Evolutionary conservation across 2,888 invertebrate species (phyloP).

Genomic region (Parnassius glacialis): DNA sequence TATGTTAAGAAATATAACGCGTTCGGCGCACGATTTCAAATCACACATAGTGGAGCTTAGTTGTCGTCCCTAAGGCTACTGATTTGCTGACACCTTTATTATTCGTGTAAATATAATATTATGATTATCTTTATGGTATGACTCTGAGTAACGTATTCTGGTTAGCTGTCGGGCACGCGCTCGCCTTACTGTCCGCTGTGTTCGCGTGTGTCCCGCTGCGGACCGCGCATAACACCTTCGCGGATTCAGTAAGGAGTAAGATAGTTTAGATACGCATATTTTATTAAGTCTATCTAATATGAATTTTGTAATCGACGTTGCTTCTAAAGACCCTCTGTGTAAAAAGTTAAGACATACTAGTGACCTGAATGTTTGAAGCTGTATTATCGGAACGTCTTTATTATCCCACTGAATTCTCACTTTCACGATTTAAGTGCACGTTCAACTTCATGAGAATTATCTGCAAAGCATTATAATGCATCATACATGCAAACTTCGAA

Average conservation of each 20-base stretch:
- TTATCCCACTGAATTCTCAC: constrained; percentile 78
- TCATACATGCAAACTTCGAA: constrained; percentile 60
- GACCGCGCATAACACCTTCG: constrained; percentile 26
- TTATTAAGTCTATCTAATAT: constrained; percentile 79
- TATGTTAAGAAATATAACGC: constrained; percentile 63
- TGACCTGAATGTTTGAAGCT: constrained; percentile 79
- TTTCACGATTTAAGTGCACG: constrained; percentile 75
- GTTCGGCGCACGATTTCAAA: constrained; percentile 74
- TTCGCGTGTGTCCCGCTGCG: constrained; percentile 30
- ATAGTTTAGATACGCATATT: constrained; percentile 79
- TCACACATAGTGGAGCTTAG: constrained; percentile 79
- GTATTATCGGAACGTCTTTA: constrained; percentile 69
- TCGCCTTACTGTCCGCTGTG: constrained; percentile 27
- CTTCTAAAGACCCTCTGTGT: constrained; percentile 79
- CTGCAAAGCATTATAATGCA: constrained; percentile 41
- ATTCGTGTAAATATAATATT: constrained; percentile 80
- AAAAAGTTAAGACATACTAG: constrained; percentile 80
- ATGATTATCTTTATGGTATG: constrained; percentile 75
- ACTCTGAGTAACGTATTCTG: constrained; percentile 58
- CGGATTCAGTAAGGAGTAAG: constrained; percentile 54
- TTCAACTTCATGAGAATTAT: constrained; percentile 68
- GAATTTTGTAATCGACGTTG: constrained; percentile 80
- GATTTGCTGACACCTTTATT: constrained; percentile 76
- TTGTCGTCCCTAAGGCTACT: constrained; percentile 75
- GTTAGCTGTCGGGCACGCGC: constrained; percentile 36